Conservation (phyloP, 2,113 vertebrate species). For the Salvelinus alpinus region DNA sequence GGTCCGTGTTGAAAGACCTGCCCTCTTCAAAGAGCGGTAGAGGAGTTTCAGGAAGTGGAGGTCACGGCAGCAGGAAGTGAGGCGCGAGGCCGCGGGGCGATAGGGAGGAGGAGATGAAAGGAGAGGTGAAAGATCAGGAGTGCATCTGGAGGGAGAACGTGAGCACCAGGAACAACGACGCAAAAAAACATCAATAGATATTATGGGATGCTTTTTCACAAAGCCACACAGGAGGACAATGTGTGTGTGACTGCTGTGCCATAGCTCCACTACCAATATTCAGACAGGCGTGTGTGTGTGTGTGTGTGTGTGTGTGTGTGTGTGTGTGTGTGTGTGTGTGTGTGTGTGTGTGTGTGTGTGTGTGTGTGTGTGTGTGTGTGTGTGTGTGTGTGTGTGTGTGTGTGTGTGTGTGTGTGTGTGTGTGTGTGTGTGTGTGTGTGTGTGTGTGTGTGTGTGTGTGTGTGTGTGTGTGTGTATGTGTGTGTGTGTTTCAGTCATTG, state of each 20-base stretch:
- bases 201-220: background rate
- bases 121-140: conserved; percentile 29
- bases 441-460: no score
- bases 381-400: no score
- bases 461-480: no score
- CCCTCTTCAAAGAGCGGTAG: conserved; percentile 16
- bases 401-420: conserved; percentile 20
- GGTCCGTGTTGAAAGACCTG: conserved; percentile 16
- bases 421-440: no score
- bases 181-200: no score
- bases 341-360: no score
- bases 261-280: no score
- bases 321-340: no score
- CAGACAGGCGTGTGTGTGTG: no score
- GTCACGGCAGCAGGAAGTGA: conserved; percentile 34
- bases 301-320: no score
- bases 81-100: background rate
- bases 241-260: background rate
- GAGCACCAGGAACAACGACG: conserved; percentile 16
- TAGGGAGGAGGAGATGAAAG: conserved; percentile 30
- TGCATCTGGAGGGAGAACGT: conserved; percentile 28
- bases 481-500: background rate
- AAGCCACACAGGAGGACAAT: background rate
- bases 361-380: no score
- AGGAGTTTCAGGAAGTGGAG: conserved; percentile 15